A percentile compares a stretch with the other conserved stretches of the same genome.
Evolutionary conservation across 2,888 invertebrate genomes (phyloP).

Genomic region (Hemicrepidius hirtus): DNA sequence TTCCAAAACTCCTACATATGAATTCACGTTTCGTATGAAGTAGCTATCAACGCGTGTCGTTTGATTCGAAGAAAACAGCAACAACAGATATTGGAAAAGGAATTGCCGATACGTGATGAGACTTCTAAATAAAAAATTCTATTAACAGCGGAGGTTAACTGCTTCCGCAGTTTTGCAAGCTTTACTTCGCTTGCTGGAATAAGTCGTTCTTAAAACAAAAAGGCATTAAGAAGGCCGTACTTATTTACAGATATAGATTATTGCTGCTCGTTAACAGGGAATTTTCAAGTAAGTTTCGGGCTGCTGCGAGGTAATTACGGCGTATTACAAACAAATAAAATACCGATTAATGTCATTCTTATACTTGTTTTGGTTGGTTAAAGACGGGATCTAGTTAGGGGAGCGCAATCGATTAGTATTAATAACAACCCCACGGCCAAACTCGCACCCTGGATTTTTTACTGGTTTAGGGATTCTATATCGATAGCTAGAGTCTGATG

Average conservation of each 20-base stretch:
- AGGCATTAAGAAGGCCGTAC: not conserved
- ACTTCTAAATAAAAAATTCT: constrained; percentile 34
- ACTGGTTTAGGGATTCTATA: not conserved
- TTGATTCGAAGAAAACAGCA: constrained; percentile 41
- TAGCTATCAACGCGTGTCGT: constrained; percentile 42
- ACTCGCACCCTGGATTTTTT: not conserved
- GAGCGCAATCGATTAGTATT: constrained; percentile 4
- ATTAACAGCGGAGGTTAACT: constrained; percentile 29
- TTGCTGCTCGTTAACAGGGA: constrained; percentile 9
- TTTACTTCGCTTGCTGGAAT: not conserved
- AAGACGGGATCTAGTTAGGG: not conserved
- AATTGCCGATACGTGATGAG: constrained; percentile 37
- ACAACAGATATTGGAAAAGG: constrained; percentile 43
- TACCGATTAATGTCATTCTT: constrained; percentile 16
- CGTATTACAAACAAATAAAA: constrained; percentile 12
- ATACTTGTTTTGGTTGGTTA: not conserved
- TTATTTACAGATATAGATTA: constrained; percentile 6
- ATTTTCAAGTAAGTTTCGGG: not conserved
- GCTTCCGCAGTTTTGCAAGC: constrained; percentile 13
- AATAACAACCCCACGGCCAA: not conserved
- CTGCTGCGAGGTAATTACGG: constrained; percentile 1
- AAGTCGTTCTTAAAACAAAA: constrained; percentile 4
- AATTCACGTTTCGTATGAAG: constrained; percentile 43
- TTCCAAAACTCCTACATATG: constrained; percentile 29
- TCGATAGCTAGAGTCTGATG: not conserved